Conservation (phyloP, 2,797 vertebrate species). For the Hafferia zeledoni region DNA sequence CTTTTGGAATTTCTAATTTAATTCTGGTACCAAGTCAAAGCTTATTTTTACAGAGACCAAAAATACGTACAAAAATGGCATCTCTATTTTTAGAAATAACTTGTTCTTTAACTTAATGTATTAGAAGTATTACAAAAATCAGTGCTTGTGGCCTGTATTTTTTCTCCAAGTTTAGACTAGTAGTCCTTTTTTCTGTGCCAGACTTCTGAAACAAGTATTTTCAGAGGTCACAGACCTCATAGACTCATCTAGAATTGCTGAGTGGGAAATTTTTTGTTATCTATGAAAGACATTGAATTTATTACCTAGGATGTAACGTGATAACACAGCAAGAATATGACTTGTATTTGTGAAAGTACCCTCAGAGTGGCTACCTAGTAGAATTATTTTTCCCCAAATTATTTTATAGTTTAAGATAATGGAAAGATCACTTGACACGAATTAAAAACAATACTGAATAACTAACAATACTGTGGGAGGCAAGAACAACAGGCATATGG, state of each 20-base stretch:
- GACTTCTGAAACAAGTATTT: constrained; percentile 6
- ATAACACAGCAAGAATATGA: background rate
- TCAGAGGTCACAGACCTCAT: background rate
- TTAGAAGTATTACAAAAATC: background rate
- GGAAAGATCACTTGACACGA: background rate
- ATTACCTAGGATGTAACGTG: background rate
- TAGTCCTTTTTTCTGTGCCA: background rate
- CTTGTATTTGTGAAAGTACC: background rate
- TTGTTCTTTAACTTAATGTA: background rate
- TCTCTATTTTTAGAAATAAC: background rate
- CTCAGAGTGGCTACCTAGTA: background rate
- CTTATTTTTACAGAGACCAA: background rate
- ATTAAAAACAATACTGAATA: background rate
- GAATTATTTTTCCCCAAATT: background rate
- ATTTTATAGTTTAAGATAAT: background rate
- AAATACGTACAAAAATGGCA: background rate
- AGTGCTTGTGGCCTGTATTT: background rate
- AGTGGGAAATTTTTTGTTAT: background rate
- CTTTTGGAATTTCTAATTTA: background rate
- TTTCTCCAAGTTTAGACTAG: background rate
- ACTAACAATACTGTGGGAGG: background rate
- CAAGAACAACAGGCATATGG: background rate
- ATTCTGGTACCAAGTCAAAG: background rate
- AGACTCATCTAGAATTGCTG: background rate
- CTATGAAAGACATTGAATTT: background rate